phyloP scores from a whole-genome alignment of 2,113 vertebrate species.

The Kobus ellipsiprymnus region DNA sequence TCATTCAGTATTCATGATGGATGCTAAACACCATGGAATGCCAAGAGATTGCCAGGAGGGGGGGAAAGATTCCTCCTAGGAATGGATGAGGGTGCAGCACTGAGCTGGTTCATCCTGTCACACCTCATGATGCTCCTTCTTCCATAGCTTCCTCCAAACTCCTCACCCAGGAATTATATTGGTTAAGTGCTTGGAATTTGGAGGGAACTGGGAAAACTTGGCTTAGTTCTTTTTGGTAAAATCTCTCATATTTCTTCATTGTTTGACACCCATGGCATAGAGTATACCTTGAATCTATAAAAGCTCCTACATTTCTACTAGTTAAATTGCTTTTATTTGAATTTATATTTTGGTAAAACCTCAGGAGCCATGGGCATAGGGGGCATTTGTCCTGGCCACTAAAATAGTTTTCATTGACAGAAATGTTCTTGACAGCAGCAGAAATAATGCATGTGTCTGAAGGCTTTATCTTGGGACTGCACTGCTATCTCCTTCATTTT shows the following conservation, averaged over 20 bases:
- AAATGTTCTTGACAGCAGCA: neutral
- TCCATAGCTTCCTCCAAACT: neutral
- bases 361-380: neutral
- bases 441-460: neutral
- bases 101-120: neutral
- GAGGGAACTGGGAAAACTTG: neutral
- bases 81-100: neutral
- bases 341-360: neutral
- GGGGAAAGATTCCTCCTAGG: neutral
- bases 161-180: neutral
- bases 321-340: neutral
- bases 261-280: neutral
- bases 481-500: neutral
- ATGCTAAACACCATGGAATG: neutral
- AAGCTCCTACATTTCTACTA: neutral
- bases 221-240: neutral
- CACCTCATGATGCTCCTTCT: neutral
- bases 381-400: neutral
- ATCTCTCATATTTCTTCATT: neutral
- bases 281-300: neutral
- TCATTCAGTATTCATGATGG: neutral
- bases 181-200: neutral
- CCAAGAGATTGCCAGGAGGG: neutral
- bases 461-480: neutral
- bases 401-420: neutral